Base-by-base conservation (phyloP, 2,888 invertebrate genomes). In the Gandaritis pyraliata region DNA sequence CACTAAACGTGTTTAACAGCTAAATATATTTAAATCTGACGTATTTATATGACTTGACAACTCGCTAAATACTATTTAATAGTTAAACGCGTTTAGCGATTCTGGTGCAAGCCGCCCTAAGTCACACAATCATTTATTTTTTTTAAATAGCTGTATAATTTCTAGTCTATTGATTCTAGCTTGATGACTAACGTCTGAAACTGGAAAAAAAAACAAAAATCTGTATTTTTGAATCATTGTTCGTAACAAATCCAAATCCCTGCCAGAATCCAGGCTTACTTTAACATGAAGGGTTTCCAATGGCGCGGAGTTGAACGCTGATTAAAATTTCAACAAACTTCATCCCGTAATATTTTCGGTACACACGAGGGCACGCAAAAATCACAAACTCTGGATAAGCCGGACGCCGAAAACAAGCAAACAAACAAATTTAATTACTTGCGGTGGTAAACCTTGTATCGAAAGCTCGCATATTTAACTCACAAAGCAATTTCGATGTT, bases 391-490 rank as follows among this genome's bases (percentile, higher is more conserved):
- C 61, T 52, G 68, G 68, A 71, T 78, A 77, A 78, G 72, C 78
- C 69, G 68, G 64, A 72, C 74, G 67, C 69, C 71, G 69, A 70
- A 68, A 73, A 72, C 70, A 63, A 65, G 68, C 75, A 82, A 80
- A 83, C 79, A 83, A 82, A 78, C 81, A 80, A 83, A 83, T 81
- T 82, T 82, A 83, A 84, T 84, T 83, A 85, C 75, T 66, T 66
- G 60, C 54, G 53, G 67, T 71, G 71, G 74, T 73, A 74, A 69
- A 69, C 65, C 64, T 73, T 71, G 69, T 75, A 74, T 74, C 71
- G 71, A 70, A 73, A 72, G 72, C 72, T 65, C 67, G 56, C 59
- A 56, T 56, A 52, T 56, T 56, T 55, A 48, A 52, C 49, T 49
- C 33, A 18, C 36, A 59, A 64, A 60, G 38, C 45, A 57, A 64